phyloP scores from a whole-genome alignment of 2,113 vertebrate genomes.

The Phalacrocorax brasilianus region DNA sequence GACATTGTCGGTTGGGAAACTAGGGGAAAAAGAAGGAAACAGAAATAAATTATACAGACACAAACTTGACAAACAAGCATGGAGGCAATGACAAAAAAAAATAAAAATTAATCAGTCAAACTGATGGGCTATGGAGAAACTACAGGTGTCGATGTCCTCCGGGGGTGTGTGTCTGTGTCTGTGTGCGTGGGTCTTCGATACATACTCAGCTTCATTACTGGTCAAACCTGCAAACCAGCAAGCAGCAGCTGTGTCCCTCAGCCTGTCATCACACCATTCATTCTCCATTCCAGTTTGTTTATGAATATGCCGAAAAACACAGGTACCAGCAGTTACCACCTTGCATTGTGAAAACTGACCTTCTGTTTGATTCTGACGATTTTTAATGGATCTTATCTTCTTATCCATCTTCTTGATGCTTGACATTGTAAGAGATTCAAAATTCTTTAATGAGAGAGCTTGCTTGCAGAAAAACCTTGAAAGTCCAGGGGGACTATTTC shows the following conservation, averaged over 20 bases:
- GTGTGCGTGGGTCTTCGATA: neutral
- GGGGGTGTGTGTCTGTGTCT: neutral
- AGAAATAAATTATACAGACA: neutral
- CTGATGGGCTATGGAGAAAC: fast-evolving
- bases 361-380: neutral
- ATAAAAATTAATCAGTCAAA: no score
- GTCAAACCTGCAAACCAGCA: neutral
- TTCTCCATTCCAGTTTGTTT: neutral
- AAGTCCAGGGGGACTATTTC: neutral
- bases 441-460: neutral
- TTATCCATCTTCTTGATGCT: neutral
- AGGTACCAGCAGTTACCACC: neutral
- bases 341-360: neutral
- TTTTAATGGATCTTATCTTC: neutral
- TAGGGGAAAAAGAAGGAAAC: neutral
- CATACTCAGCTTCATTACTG: neutral
- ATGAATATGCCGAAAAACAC: neutral
- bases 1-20: neutral
- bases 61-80: neutral
- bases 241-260: neutral
- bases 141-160: neutral
- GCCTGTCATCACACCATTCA: neutral
- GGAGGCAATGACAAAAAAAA: neutral
- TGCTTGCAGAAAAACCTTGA: neutral
- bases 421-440: neutral